phyloP scores from a whole-genome alignment of 2,797 vertebrate species.

The Erithacus rubecula region DNA sequence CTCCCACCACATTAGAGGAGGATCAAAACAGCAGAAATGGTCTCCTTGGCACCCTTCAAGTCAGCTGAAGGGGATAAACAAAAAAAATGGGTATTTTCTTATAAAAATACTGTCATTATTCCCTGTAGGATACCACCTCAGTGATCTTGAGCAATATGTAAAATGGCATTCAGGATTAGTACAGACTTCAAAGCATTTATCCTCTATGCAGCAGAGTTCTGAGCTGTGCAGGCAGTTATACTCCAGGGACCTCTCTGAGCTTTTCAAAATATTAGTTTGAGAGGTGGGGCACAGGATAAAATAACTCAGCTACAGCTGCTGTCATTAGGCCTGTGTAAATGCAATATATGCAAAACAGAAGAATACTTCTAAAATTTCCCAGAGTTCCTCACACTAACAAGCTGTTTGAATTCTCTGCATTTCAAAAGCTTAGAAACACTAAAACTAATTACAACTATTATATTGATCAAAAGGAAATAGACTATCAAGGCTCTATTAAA shows the following conservation, averaged over 20 bases:
- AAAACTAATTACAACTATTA: conserved; percentile 60
- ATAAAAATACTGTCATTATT: neutral
- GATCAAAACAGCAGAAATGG: neutral
- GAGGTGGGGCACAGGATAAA: conserved; percentile 33
- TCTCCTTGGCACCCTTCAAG: neutral
- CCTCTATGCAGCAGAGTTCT: conserved; percentile 13
- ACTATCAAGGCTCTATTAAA: neutral
- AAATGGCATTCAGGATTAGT: conserved; percentile 27
- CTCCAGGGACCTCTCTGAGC: conserved; percentile 26
- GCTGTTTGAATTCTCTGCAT: conserved; percentile 38
- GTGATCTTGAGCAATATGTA: neutral
- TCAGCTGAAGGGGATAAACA: neutral
- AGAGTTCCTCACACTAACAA: conserved; percentile 24
- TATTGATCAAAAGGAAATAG: conserved; percentile 49
- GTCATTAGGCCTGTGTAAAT: neutral
- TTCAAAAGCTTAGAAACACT: conserved; percentile 52
- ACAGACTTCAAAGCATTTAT: conserved; percentile 59
- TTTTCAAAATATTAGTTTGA: conserved; percentile 57
- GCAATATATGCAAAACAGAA: conserved; percentile 2
- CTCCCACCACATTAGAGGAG: neutral
- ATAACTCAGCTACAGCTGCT: neutral
- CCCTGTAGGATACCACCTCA: neutral
- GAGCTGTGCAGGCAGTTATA: neutral
- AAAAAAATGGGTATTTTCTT: neutral
- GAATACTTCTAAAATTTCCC: conserved; percentile 22